Percentiles rank a stretch among this genome's conserved stretches.
Conservation (phyloP, 2,113 vertebrate genomes). For the Ptilonorhynchus violaceus region DNA sequence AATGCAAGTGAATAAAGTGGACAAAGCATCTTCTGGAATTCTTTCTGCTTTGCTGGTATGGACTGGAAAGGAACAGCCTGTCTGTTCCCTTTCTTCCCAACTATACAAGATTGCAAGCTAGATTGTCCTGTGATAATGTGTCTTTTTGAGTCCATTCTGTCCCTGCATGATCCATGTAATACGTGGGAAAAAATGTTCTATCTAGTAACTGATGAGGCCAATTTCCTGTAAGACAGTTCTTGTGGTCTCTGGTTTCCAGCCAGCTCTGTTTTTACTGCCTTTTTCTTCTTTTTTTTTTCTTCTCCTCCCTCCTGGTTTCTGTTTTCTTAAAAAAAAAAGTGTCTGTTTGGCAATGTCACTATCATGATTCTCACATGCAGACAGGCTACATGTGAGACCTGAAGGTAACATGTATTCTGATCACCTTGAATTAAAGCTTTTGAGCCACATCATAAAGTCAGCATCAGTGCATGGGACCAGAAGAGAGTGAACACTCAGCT, state of each 20-base stretch:
- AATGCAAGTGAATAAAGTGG: not conserved
- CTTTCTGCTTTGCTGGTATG: not conserved
- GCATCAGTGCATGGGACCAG: not conserved
- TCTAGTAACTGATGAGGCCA: constrained; percentile 52
- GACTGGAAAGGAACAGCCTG: not conserved
- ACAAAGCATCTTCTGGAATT: not conserved
- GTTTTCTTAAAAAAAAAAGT: not conserved
- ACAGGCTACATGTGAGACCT: not conserved
- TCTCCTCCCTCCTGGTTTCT: not conserved
- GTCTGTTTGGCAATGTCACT: constrained; percentile 16
- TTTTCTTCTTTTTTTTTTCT: not conserved
- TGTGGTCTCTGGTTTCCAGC: constrained; percentile 65
- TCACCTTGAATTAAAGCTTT: not conserved
- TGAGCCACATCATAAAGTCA: not conserved
- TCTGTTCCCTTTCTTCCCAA: not conserved
- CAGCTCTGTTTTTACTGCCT: constrained; percentile 67
- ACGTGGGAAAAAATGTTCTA: constrained; percentile 23
- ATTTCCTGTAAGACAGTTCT: constrained; percentile 65
- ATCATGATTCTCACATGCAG: not conserved
- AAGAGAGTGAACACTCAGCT: not conserved
- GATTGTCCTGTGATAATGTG: not conserved
- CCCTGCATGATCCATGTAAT: not conserved
- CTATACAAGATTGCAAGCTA: not conserved
- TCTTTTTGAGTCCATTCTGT: not conserved
- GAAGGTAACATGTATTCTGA: not conserved